Conservation (phyloP, 2,113 vertebrate genomes). For the Phyllostomus discolor region DNA sequence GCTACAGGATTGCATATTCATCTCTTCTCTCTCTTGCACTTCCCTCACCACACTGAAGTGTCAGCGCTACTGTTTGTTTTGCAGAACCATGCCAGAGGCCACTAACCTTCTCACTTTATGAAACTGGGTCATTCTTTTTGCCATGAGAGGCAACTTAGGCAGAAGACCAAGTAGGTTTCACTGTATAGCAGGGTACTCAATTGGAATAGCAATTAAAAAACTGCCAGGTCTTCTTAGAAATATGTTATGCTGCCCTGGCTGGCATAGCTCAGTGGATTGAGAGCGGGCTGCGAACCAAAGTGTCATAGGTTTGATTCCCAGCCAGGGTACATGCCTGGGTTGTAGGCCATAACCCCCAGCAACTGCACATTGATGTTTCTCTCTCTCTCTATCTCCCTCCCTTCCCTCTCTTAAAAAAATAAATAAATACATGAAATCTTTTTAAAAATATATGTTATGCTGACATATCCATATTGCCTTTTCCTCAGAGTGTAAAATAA, state of each 20-base stretch:
- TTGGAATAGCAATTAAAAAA: conserved; percentile 51
- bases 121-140: conserved; percentile 60
- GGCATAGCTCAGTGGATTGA: too few species aligned
- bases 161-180: conserved; percentile 56
- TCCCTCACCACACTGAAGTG: neutral
- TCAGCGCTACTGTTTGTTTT: conserved; percentile 41
- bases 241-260: neutral
- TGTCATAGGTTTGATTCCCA: too few species aligned
- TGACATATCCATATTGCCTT: neutral
- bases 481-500: neutral
- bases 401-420: too few species aligned
- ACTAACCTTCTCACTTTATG: conserved; percentile 35
- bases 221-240: conserved; percentile 43
- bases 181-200: conserved; percentile 15
- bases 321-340: too few species aligned
- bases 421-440: too few species aligned
- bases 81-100: conserved; percentile 21
- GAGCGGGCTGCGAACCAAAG: too few species aligned
- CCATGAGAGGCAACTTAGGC: conserved; percentile 49
- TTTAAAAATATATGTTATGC: neutral
- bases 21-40: neutral
- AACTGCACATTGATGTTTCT: too few species aligned
- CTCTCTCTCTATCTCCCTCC: too few species aligned
- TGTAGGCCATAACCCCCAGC: too few species aligned
- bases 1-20: neutral